Evolutionary conservation across 1,140 invertebrate species (phyloP).

Genomic region (Drosophila simulans): DNA sequence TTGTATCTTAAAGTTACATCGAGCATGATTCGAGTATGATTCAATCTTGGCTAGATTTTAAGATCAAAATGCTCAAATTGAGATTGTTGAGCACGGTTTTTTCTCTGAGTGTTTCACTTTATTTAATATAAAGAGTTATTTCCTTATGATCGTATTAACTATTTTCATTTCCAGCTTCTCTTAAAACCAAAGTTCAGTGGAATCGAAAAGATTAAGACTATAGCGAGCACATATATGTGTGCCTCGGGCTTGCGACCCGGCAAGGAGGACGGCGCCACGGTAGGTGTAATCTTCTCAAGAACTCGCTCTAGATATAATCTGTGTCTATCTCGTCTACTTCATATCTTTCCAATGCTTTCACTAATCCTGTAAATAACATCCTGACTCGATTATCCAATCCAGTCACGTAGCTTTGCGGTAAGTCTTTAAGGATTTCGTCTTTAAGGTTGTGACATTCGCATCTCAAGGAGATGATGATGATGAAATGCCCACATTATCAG

Average conservation of each 20-base stretch:
- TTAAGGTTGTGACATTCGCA: conserved; percentile 3
- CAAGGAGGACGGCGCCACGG: conserved; percentile 90
- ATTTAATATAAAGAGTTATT: no score
- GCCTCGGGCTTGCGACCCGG: conserved; percentile 96
- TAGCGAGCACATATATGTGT: conserved; percentile 99
- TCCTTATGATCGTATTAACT: no score
- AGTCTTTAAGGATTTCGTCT: conserved; percentile 35
- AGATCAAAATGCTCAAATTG: no score
- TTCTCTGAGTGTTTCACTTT: no score
- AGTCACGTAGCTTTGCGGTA: conserved; percentile 83
- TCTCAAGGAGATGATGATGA: conserved; percentile 7
- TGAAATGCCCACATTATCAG: conserved; percentile 9
- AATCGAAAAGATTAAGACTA: conserved; percentile 99
- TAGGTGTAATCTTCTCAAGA: conserved; percentile 79
- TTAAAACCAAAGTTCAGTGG: conserved; percentile 97
- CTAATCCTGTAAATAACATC: conserved; percentile 69
- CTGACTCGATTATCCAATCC: conserved; percentile 36
- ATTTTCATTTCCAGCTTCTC: conserved; percentile 87
- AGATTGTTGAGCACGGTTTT: no score
- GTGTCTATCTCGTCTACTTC: conserved; percentile 46
- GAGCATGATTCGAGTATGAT: no score
- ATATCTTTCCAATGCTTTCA: conserved; percentile 60
- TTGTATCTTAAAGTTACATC: background rate
- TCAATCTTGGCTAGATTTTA: no score
- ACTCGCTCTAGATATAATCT: background rate